Base-by-base conservation (phyloP, 1,140 invertebrate species). In the Psix sp. region DNA sequence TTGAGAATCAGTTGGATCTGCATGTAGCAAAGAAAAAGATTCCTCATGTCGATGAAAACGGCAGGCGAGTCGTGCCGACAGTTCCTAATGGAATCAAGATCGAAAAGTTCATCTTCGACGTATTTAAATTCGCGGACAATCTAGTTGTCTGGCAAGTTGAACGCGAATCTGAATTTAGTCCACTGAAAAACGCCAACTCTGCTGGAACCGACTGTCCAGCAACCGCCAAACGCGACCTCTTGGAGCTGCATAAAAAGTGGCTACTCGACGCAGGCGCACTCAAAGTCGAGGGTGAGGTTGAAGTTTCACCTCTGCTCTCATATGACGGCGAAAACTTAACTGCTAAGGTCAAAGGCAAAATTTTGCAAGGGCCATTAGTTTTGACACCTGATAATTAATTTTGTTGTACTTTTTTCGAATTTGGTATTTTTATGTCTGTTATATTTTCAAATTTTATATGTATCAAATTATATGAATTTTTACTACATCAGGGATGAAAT, bases 41-140 rank as follows among this genome's bases (percentile, higher is more conserved):
- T 76, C 93, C 97, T 0, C 94, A 91, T 79, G 88, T 98, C 0
- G 91, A 96, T 84, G 87, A 89, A 0, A 88, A 91, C 48, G 95
- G 96, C 3, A 85, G 91, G 15, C 86, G 90, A 35, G 86, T 92
- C 7, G 93, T 91, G 49, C 97, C 98, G 0, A 90, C 90, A 0
- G 90, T 91, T 78, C 92, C 94, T 0, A 99, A 99, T 84, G 98
- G 98, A 14, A 97, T 99, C 66, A 99, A 99, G 89, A 94, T 99
- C 83, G 98, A 99, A 79, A 99, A 99, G 87, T 99, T 99, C 86
- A 94, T 99, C 1, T 99, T 99, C 83, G 98, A 99, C 88, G 97
- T 99, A 0, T 99, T 99, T 83, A 93, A 94, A 78, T 98, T 96
- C 84, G 90, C 96, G 0, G 90, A 94, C 84, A 94, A 93, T 74